Evolutionary conservation across 2,888 invertebrate species (phyloP), one percentile per base, ranked within the genome.

Genomic region (Standfussiana lucernea): DNA sequence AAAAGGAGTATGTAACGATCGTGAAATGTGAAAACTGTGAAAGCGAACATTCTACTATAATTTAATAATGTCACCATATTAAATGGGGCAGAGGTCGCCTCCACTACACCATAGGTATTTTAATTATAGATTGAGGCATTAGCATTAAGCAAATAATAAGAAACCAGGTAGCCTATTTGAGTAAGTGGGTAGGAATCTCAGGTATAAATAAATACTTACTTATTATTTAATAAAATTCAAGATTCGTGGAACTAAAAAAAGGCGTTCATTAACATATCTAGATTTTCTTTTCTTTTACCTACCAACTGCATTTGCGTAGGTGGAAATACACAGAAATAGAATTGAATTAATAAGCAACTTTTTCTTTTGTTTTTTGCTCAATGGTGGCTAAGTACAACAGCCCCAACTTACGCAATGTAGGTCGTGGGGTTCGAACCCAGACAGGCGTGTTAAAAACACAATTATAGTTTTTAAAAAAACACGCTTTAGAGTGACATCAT

Each of bases 1-100:
- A n/a, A n/a, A n/a, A n/a, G n/a, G n/a, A n/a, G n/a, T n/a, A n/a
- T n/a, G n/a, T n/a, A n/a, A n/a, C n/a, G n/a, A n/a, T n/a, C n/a
- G n/a, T n/a, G n/a, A n/a, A n/a, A n/a, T n/a, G n/a, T n/a, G n/a
- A n/a, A n/a, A n/a, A 37, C 37, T 28, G 37, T n/a, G 37, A 56
- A 56, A 56, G 13, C 11, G 11, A n/a, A n/a, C 18, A 37, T 50
- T 42, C 42, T 11, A 70, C 42, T 18, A 8, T 50, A 50, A 50
- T 50, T 50, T 24, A 50, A 50, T 24, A 1, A 24, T 24, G 24
- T 10, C 3, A 50, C 50, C 50, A 24, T 10, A 3, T 24, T 50
- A 10, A 50, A 50, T 61, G 71, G 35, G 45, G n/a, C 67, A 45
- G 66, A 28, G 72, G 71, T 35, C 69, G 32, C 21, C 15, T 70